Conservation (phyloP, 64 coral and sea anemone species). For the Anthopleura sola region DNA sequence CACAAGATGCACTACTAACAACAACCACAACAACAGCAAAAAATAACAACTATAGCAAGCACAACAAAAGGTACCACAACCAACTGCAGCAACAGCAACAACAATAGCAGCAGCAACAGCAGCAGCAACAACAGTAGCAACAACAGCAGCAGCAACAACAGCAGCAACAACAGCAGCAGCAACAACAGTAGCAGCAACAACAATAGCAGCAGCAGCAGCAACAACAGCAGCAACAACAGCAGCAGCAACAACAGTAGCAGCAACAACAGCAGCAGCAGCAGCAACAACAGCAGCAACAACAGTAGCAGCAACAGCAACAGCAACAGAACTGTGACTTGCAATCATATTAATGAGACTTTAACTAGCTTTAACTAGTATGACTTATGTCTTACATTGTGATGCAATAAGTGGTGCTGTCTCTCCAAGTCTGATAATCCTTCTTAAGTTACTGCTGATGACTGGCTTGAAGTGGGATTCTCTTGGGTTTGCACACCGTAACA, state of each 20-base stretch:
- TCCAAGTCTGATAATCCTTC: conserved; percentile 63
- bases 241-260: not conserved
- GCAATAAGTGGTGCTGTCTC: conserved; percentile 58
- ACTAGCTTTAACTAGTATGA: not conserved
- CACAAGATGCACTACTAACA: too few relatives aligned
- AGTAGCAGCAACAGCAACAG: too few relatives aligned
- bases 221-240: not conserved
- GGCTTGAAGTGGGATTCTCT: conserved; percentile 33
- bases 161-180: not conserved
- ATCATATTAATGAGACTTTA: not conserved
- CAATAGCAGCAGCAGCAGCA: too few relatives aligned
- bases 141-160: not conserved
- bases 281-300: too few relatives aligned
- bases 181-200: not conserved
- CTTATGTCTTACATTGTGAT: conserved; percentile 68
- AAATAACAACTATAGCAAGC: not conserved
- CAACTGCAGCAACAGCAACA: not conserved
- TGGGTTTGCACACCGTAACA: conserved; percentile 61
- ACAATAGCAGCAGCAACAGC: not conserved
- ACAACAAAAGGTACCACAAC: not conserved
- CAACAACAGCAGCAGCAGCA: not conserved
- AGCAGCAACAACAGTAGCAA: not conserved
- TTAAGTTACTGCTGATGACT: conserved; percentile 66
- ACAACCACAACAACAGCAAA: not conserved
- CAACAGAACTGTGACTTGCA: too few relatives aligned